Conservation (phyloP, 30 jellyfish, hydroid and myxozoan genomes). For the Hydractinia echinata region DNA sequence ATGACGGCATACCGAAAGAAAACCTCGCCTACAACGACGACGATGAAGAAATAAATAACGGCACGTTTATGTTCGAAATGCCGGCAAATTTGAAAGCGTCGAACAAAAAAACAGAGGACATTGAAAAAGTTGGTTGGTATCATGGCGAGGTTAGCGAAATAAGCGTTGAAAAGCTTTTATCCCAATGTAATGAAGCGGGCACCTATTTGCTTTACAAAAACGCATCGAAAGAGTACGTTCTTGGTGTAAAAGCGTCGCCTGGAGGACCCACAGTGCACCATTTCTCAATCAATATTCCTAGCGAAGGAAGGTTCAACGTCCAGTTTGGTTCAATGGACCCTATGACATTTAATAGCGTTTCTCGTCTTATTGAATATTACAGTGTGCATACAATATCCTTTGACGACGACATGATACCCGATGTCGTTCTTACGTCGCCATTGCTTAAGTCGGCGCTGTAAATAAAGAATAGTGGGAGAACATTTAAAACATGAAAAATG, state of each 20-base stretch:
- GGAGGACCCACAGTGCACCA: slow-evolving; percentile 58
- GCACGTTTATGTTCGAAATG: slow-evolving; percentile 33
- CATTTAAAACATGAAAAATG: no score
- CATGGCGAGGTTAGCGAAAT: slow-evolving; percentile 45
- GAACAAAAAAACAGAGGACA: slow-evolving; percentile 26
- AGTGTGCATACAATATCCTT: slow-evolving; percentile 55
- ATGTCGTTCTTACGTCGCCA: slow-evolving; percentile 66
- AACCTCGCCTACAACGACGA: slow-evolving; percentile 44
- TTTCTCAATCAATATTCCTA: slow-evolving; percentile 33
- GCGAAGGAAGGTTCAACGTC: slow-evolving; percentile 54
- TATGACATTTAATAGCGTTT: slow-evolving; percentile 46
- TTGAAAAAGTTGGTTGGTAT: slow-evolving; percentile 45
- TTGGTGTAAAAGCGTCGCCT: slow-evolving; percentile 59
- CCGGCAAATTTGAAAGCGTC: slow-evolving; percentile 24
- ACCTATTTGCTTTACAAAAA: slow-evolving; percentile 50
- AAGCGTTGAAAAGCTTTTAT: slow-evolving; percentile 38
- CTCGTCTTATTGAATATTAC: slow-evolving; percentile 59
- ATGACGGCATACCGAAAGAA: background rate
- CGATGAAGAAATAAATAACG: slow-evolving; percentile 37
- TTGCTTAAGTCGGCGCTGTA: slow-evolving; percentile 33
- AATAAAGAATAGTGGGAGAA: background rate
- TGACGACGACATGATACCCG: slow-evolving; percentile 56
- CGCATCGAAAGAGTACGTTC: slow-evolving; percentile 25
- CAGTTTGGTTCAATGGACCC: slow-evolving; percentile 58
- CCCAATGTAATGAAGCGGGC: slow-evolving; percentile 44